phyloP scores from a whole-genome alignment of 2,797 vertebrate genomes.

The Melanotaenia maccullochi region DNA sequence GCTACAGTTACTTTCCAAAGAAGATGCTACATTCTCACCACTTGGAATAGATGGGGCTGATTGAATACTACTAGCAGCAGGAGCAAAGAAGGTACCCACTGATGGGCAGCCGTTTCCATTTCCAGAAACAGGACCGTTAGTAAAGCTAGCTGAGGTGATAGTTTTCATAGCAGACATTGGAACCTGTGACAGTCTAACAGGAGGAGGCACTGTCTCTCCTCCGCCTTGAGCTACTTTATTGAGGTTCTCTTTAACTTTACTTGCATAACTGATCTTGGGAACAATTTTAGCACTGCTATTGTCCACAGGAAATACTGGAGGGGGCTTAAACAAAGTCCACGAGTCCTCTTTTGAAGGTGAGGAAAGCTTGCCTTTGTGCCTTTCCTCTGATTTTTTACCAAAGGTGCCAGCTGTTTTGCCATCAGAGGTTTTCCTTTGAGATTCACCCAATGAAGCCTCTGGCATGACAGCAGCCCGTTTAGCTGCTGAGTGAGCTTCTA shows the following conservation, averaged over 20 bases:
- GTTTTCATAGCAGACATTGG: slow-evolving; percentile 99
- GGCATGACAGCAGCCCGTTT: slow-evolving; percentile 62
- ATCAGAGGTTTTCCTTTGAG: slow-evolving; percentile 91
- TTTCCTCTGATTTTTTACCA: slow-evolving; percentile 93
- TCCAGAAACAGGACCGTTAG: slow-evolving; percentile 91
- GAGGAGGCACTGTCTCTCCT: slow-evolving; percentile 82
- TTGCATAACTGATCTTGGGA: slow-evolving; percentile 99
- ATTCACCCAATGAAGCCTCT: slow-evolving; percentile 80
- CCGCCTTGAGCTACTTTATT: slow-evolving; percentile 93
- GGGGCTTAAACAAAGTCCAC: slow-evolving; percentile 98
- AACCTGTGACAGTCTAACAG: slow-evolving; percentile 90
- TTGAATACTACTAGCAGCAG: slow-evolving; percentile 90
- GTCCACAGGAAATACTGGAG: slow-evolving; percentile 98
- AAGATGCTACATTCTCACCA: slow-evolving; percentile 87
- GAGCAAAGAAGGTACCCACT: slow-evolving; percentile 89
- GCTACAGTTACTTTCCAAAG: slow-evolving; percentile 80
- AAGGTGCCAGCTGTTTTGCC: slow-evolving; percentile 86
- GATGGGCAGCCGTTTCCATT: slow-evolving; percentile 88
- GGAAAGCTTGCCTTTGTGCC: slow-evolving; percentile 91
- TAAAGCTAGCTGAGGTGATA: slow-evolving; percentile 95
- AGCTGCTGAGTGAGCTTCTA: slow-evolving; percentile 63
- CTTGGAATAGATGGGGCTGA: slow-evolving; percentile 81
- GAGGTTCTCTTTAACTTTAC: slow-evolving; percentile 99
- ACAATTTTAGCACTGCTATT: slow-evolving; percentile 99
- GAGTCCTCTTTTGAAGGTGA: slow-evolving; percentile 94